Base-by-base conservation (phyloP, 1,140 invertebrate genomes). In the Anastrepha ludens region DNA sequence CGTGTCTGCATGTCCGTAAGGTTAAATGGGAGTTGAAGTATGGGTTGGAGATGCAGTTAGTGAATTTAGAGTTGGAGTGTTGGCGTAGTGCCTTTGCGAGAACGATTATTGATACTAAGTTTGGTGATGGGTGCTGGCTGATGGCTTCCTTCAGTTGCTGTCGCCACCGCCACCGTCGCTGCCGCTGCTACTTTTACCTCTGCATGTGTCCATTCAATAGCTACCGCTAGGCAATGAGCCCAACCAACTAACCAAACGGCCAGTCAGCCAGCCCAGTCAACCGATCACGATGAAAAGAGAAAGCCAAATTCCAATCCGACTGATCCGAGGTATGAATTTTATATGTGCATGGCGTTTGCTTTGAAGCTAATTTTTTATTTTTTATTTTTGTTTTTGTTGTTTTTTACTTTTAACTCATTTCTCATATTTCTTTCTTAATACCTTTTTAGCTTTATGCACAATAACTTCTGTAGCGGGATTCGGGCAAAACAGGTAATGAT, bases 281-380 rank as follows among this genome's bases (percentile, higher is more conserved):
- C 13, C 39, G 64, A 87, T 55, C 86, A 29, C 65, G 64, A 29
- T 87, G 86, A 87, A 87, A 87, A 87, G 86, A 87, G 86, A 87
- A 87, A 87, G 86, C 86, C 29, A 70, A 87, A 87, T 87, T 87
- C 86, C 86, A 87, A 87, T 87, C 41, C 44, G 39, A 87, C 17
- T 67, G 62, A 87, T 70, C 44, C 44, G 86, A 67, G 20, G 55
- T 60, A 86, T 86, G 59, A 44, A 62, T 86, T 86, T 86, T 86
- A 81, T 58, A 81, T 81, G 74, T 29, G 74, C 50, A 81, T 47
- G 41, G 47, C 29, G 29, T 50, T 81, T 55, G 50, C 8, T 81
- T 81, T 81, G 5, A 81, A 81, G 17, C 74, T 55, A 55, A 20
- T 55, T 44, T 74, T 13, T 74, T 6, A 41, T 74, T 47, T 41